These are phyloP conservation scores for Parnassius smintheus DNA, from an alignment of 2,888 invertebrate genomes.

Conservation along the genomic window DNA sequence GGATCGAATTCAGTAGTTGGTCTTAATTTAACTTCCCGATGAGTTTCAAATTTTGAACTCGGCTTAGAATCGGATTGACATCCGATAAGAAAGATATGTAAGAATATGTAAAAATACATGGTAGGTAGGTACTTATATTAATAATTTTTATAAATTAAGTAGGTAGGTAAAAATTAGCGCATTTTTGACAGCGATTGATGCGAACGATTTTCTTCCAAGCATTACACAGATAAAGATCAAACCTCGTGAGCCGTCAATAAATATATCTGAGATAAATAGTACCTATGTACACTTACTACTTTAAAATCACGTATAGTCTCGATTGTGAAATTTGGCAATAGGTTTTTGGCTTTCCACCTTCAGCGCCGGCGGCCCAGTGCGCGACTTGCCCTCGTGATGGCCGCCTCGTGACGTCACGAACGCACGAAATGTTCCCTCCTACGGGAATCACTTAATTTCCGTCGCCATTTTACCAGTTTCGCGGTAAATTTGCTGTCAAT, in stretches of 20 bases:
- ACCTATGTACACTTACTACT: constrained; percentile 22
- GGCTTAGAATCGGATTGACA: too few relatives aligned
- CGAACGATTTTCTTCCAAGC: background rate
- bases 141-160: too few relatives aligned
- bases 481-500: constrained; percentile 29
- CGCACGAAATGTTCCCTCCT: constrained; percentile 51
- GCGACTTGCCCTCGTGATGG: constrained; percentile 38
- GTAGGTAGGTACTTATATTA: too few relatives aligned
- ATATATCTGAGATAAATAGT: constrained; percentile 32
- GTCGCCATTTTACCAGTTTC: constrained; percentile 27
- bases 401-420: constrained; percentile 43
- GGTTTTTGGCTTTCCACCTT: constrained; percentile 50
- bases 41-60: too few relatives aligned
- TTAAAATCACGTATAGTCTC: constrained; percentile 34
- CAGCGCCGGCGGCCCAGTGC: constrained; percentile 46
- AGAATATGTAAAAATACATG: too few relatives aligned
- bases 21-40: too few relatives aligned
- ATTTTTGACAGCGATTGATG: background rate
- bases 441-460: constrained; percentile 49
- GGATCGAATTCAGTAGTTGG: too few relatives aligned
- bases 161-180: background rate
- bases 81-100: too few relatives aligned
- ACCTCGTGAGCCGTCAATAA: constrained; percentile 12
- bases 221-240: constrained; percentile 9
- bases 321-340: constrained; percentile 74